A percentile compares a stretch with the other conserved stretches of the same genome.
These are phyloP conservation scores for Platysteira castanea DNA, from an alignment of 2,113 vertebrate genomes.

Conservation along the genomic window DNA sequence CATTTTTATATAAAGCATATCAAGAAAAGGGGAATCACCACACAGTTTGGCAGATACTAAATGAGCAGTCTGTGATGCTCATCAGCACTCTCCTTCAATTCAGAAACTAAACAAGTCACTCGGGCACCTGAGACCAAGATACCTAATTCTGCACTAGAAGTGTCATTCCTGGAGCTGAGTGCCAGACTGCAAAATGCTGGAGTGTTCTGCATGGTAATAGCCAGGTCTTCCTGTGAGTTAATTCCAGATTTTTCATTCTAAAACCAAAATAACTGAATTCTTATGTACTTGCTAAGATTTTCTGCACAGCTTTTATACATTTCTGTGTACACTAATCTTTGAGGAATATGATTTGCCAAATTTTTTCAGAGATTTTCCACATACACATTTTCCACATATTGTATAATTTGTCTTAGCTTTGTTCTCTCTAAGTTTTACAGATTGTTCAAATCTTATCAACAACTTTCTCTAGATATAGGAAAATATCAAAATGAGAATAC, in stretches of 20 bases:
- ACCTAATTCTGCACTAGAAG: background rate
- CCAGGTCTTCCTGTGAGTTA: background rate
- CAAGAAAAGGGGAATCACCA: background rate
- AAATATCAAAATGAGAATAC: background rate
- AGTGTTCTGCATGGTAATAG: background rate
- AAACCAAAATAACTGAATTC: slow-evolving; percentile 24
- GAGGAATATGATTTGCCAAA: background rate
- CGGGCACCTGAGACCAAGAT: background rate
- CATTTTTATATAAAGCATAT: background rate
- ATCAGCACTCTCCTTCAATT: background rate
- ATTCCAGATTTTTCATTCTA: background rate
- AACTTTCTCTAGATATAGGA: background rate
- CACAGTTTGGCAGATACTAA: background rate
- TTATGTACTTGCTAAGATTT: slow-evolving; percentile 1
- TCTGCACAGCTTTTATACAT: background rate
- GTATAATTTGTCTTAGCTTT: background rate
- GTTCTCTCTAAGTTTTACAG: background rate
- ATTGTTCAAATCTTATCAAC: background rate
- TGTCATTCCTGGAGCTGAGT: background rate
- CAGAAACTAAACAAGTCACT: background rate
- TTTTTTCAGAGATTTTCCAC: slow-evolving; percentile 36
- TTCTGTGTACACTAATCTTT: background rate
- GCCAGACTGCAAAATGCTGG: background rate
- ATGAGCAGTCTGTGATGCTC: background rate
- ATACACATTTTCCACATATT: slow-evolving; percentile 4